Base-by-base conservation (phyloP, 1,140 invertebrate genomes). In the Panulirus ornatus region DNA sequence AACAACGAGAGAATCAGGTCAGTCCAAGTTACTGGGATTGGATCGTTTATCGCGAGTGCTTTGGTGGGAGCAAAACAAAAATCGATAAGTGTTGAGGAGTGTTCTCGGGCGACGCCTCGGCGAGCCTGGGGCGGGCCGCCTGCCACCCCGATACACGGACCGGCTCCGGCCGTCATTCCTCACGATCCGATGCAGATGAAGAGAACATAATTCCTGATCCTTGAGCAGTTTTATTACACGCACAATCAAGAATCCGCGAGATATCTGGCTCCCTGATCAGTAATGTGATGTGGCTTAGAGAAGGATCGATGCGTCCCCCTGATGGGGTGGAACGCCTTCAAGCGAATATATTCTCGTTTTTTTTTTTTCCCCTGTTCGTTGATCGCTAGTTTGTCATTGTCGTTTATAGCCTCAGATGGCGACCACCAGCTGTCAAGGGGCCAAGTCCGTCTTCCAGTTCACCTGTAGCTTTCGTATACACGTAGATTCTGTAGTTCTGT, bases 61-160 rank as follows among this genome's bases (percentile, higher is more conserved):
- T 6, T 66, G 58, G n/a, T 27, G 30, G 58, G 58, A 66, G 58
- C n/a, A 66, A 66, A 66, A 66, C 58, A 66, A 66, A 66, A 66
- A 66, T 66, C 58, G 58, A 66, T 66, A 66, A 66, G n/a, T 66
- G 22, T 66, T 27, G 8, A 19, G 58, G 58, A 27, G 58, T 66
- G 58, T 66, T 66, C n/a, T 6, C 3, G n/a, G 58, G 58, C n/a
- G 58, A 19, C 58, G 58, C 58, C 58, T 66, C n/a, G n/a, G 58
- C 22, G 8, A 2, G 14, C 2, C 9, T 30, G 30, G 58, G 58
- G 22, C 44, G n/a, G n/a, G n/a, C n/a, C n/a, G n/a, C 22, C 30
- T 66, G 58, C 58, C n/a, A 66, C 58, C 58, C 30, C 58, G 58
- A 66, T 66, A 66, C 58, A 66, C n/a, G 5, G 58, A 66, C 58